phyloP scores from a whole-genome alignment of 1,140 invertebrate species.

The Bombus soroeensis region DNA sequence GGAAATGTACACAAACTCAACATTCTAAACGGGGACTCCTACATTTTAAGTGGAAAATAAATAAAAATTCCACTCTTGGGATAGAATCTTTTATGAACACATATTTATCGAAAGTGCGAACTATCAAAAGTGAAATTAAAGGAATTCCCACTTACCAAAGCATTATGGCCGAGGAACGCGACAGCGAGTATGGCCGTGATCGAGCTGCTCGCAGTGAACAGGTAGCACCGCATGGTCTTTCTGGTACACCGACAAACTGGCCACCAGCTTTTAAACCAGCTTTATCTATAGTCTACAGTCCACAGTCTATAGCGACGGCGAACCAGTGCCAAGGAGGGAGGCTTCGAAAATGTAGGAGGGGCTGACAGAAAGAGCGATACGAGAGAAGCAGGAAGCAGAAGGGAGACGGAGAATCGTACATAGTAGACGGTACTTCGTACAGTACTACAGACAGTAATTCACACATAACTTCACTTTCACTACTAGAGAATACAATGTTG shows the following conservation, averaged over 20 bases:
- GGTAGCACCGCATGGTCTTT: slow-evolving; percentile 56
- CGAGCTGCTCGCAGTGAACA: slow-evolving; percentile 30
- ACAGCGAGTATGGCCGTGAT: slow-evolving; percentile 27
- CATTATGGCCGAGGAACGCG: slow-evolving; percentile 1
- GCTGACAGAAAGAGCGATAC: neutral
- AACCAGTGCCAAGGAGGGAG: slow-evolving; percentile 12
- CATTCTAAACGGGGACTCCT: too few relatives aligned
- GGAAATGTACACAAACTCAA: neutral
- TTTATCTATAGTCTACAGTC: neutral
- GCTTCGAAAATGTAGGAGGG: slow-evolving; percentile 43
- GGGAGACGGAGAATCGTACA: slow-evolving; percentile 42
- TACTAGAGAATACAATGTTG: neutral
- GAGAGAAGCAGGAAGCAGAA: neutral
- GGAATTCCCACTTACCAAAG: slow-evolving; percentile 41
- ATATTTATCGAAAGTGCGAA: too few relatives aligned
- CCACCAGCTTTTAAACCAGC: slow-evolving; percentile 51
- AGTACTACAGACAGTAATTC: too few relatives aligned
- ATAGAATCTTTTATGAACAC: too few relatives aligned
- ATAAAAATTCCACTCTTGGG: neutral
- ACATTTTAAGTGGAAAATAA: neutral
- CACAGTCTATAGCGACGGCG: neutral
- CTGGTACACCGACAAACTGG: slow-evolving; percentile 34
- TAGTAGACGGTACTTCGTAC: too few relatives aligned
- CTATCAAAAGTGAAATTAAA: neutral
- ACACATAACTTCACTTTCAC: neutral